Conservation (phyloP, 2,888 invertebrate genomes). For the Epinotia brunnichana region DNA sequence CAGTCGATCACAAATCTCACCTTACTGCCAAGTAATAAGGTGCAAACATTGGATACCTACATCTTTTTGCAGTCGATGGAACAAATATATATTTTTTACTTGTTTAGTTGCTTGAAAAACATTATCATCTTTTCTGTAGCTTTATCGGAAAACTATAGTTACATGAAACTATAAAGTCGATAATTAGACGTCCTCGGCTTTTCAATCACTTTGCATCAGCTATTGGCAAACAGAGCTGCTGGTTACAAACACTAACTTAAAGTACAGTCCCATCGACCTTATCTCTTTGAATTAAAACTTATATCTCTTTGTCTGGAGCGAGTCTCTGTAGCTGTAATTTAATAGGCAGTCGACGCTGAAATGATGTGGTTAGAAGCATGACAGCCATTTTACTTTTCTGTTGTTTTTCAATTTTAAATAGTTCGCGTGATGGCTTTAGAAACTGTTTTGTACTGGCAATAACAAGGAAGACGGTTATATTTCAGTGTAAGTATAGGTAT, state of each 20-base stretch:
- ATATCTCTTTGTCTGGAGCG: neutral
- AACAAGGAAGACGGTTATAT: no score
- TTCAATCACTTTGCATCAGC: slow-evolving; percentile 73
- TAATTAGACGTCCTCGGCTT: slow-evolving; percentile 73
- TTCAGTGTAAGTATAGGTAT: no score
- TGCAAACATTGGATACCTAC: neutral
- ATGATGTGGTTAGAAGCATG: slow-evolving; percentile 62
- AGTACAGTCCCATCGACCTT: neutral
- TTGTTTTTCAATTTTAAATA: slow-evolving; percentile 49
- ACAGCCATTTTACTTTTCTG: slow-evolving; percentile 58
- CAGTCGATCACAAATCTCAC: no score
- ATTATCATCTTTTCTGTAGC: neutral
- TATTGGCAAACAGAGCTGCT: slow-evolving; percentile 70
- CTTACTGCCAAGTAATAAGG: no score
- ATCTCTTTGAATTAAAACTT: slow-evolving; percentile 15
- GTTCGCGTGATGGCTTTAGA: slow-evolving; percentile 49
- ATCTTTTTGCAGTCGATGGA: neutral
- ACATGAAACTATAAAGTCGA: slow-evolving; percentile 79
- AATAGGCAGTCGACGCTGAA: slow-evolving; percentile 45
- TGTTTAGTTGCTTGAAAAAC: neutral
- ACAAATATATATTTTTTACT: no score
- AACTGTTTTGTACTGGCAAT: slow-evolving; percentile 24
- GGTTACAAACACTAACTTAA: slow-evolving; percentile 54
- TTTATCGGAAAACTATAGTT: slow-evolving; percentile 55
- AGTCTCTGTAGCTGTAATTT: slow-evolving; percentile 13